Conservation (phyloP, 2,797 vertebrate genomes). For the Aulostomus chinensis region DNA sequence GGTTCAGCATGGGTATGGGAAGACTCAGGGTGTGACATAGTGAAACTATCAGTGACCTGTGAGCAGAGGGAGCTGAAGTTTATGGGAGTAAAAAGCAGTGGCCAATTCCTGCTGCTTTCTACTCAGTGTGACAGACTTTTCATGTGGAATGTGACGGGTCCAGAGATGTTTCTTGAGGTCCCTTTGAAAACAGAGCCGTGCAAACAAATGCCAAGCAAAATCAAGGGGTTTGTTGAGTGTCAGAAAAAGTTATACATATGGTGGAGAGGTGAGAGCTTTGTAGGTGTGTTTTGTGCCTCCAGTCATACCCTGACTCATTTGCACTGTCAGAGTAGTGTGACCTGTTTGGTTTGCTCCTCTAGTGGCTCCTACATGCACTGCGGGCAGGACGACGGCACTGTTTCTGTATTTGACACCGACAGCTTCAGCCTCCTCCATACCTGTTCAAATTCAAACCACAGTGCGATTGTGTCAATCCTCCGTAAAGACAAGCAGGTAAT, state of each 20-base stretch:
- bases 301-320: slow-evolving; percentile 39
- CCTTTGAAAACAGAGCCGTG: slow-evolving; percentile 12
- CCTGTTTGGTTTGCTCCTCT: slow-evolving; percentile 63
- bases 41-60: slow-evolving; percentile 45
- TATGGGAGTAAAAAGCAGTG: slow-evolving; percentile 59
- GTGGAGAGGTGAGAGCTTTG: slow-evolving; percentile 57
- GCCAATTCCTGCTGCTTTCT: slow-evolving; percentile 64
- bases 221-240: slow-evolving; percentile 56
- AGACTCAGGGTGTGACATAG: slow-evolving; percentile 24
- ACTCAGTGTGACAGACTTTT: slow-evolving; percentile 68
- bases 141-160: slow-evolving; percentile 62
- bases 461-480: slow-evolving; percentile 51
- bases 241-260: slow-evolving; percentile 62
- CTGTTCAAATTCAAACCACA: slow-evolving; percentile 54
- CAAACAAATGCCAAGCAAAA: neutral
- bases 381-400: slow-evolving; percentile 71
- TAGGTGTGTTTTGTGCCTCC: slow-evolving; percentile 62
- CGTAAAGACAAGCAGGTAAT: slow-evolving; percentile 49
- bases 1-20: slow-evolving; percentile 76
- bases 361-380: slow-evolving; percentile 63
- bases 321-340: slow-evolving; percentile 70
- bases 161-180: slow-evolving; percentile 60
- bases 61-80: slow-evolving; percentile 59
- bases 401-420: slow-evolving; percentile 70
- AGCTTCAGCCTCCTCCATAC: slow-evolving; percentile 40